phyloP scores from a whole-genome alignment of 2,797 vertebrate species.

The Crocodylus rhombifer region DNA sequence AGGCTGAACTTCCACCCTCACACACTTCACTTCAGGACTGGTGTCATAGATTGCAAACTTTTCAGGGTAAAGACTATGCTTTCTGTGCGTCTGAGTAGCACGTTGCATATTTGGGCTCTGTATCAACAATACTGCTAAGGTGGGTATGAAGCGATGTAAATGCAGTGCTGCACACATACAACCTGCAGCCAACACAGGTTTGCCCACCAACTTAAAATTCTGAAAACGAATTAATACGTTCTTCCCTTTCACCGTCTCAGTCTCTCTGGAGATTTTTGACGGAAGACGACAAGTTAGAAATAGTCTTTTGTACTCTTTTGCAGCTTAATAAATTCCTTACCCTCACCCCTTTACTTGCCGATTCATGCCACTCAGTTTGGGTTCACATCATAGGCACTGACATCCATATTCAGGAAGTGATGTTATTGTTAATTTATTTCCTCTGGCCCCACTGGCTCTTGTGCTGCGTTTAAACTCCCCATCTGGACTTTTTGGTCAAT shows the following conservation, averaged over 20 bases:
- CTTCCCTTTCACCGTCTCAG: not conserved
- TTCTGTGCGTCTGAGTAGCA: not conserved
- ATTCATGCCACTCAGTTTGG: not conserved
- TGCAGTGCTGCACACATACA: not conserved
- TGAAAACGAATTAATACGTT: not conserved
- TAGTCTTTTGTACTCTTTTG: not conserved
- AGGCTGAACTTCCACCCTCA: not conserved
- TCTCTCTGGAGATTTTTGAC: not conserved
- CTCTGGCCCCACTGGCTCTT: not conserved
- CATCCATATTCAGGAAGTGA: not conserved
- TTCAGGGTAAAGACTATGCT: not conserved
- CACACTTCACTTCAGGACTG: not conserved
- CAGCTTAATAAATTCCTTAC: not conserved
- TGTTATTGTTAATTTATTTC: not conserved
- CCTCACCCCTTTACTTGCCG: not conserved
- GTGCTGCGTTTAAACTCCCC: not conserved
- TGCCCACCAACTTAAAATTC: not conserved
- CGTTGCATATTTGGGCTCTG: not conserved
- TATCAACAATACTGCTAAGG: not conserved
- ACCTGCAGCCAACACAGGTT: not conserved
- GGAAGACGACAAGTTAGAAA: constrained; percentile 2
- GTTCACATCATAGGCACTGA: not conserved
- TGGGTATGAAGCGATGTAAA: not conserved
- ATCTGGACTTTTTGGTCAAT: not conserved
- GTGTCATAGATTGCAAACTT: not conserved